A percentile compares a stretch with the other conserved stretches of the same genome.
These are phyloP conservation scores for Tinea pellionella DNA, from an alignment of 2,888 invertebrate genomes.

Conservation along the genomic window DNA sequence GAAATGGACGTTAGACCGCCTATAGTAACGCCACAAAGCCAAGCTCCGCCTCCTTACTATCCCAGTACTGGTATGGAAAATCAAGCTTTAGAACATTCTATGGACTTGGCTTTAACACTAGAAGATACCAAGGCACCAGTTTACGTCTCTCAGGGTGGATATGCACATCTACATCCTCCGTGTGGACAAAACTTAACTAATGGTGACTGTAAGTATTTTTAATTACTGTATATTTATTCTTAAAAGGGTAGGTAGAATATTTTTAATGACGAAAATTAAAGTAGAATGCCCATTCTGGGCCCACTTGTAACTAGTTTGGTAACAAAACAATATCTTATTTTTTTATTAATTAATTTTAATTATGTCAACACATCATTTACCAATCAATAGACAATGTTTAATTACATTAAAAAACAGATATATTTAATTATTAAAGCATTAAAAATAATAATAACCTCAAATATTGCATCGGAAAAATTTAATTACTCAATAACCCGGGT, in stretches of 20 bases:
- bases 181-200: conserved; percentile 78
- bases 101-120: conserved; percentile 84
- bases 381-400: no score
- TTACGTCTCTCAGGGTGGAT: conserved; percentile 86
- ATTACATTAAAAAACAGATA: no score
- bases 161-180: conserved; percentile 77
- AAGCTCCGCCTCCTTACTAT: conserved; percentile 90
- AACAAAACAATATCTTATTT: no score
- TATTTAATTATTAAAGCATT: no score
- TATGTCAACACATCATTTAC: no score
- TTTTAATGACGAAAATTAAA: background rate
- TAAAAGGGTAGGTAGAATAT: background rate
- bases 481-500: no score
- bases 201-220: conserved; percentile 77
- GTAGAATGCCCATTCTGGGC: no score
- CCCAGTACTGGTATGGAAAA: conserved; percentile 88
- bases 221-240: background rate
- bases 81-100: conserved; percentile 89
- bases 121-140: conserved; percentile 89
- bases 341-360: no score
- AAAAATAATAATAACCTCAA: no score
- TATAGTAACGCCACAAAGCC: conserved; percentile 86
- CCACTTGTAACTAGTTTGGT: no score
- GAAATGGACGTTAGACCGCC: conserved; percentile 91
- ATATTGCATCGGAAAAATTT: no score